Evolutionary conservation across 2,888 invertebrate species (phyloP).

Genomic region (Sinohyriopsis cumingii): DNA sequence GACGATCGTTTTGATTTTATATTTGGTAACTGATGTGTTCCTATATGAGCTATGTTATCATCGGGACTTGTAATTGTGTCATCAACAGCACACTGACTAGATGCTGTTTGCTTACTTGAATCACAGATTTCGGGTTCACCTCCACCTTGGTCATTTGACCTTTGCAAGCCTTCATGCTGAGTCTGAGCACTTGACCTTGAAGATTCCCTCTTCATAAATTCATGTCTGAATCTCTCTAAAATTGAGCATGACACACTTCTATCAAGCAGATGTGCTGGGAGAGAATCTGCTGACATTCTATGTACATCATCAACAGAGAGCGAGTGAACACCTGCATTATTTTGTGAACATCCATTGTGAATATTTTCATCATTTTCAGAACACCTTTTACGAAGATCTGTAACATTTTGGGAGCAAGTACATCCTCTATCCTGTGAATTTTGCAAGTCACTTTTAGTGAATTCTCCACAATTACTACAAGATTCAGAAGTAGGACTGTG

Average conservation of each 20-base stretch:
- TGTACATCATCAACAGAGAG: too few species aligned
- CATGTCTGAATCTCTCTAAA: constrained; percentile 40
- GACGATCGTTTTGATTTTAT: constrained; percentile 29
- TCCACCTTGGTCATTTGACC: constrained; percentile 5
- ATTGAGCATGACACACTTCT: constrained; percentile 51
- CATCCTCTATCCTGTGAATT: too few species aligned
- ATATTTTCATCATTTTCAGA: too few species aligned
- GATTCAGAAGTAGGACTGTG: too few species aligned
- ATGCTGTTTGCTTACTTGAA: constrained; percentile 1
- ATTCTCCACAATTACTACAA: too few species aligned
- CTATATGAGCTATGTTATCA: constrained; percentile 6
- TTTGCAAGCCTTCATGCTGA: not conserved
- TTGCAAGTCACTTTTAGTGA: too few species aligned
- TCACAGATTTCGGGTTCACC: constrained; percentile 5
- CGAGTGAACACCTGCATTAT: too few species aligned
- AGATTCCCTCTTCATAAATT: constrained; percentile 7
- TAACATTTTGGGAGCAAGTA: too few species aligned
- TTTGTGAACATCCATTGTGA: too few species aligned
- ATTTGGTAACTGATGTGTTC: constrained; percentile 39
- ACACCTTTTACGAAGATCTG: too few species aligned
- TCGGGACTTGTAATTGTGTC: constrained; percentile 3
- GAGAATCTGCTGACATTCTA: too few species aligned
- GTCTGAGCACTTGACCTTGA: not conserved
- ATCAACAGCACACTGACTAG: constrained; percentile 4
- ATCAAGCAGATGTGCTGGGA: constrained; percentile 27